Percentiles rank a stretch among this genome's conserved stretches.
phyloP scores from a whole-genome alignment of 2,888 invertebrate species.

The Smittia aterrima region DNA sequence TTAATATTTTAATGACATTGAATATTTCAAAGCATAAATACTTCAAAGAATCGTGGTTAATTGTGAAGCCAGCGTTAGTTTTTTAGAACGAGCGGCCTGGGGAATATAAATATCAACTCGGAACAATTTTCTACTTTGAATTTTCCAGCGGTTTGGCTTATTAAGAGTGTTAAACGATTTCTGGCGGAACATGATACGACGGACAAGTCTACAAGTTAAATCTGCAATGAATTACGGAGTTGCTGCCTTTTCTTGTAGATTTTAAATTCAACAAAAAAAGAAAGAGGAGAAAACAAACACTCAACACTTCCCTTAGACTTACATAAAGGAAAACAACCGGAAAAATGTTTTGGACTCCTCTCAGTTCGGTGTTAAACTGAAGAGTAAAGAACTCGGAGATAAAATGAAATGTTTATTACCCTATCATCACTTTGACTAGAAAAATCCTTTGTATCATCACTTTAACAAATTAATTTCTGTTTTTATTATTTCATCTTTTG shows the following conservation, averaged over 20 bases:
- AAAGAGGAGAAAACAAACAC: background rate
- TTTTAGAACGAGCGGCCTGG: too few species aligned
- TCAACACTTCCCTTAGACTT: background rate
- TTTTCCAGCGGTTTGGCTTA: too few species aligned
- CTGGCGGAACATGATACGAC: too few species aligned
- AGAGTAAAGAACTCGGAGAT: background rate
- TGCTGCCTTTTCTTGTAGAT: background rate
- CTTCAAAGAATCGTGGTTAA: too few species aligned
- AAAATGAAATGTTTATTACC: conserved; percentile 3
- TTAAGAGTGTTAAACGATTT: too few species aligned
- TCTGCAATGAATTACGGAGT: background rate
- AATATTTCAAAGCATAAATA: background rate
- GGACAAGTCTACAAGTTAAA: too few species aligned
- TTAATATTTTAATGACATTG: conserved; percentile 20
- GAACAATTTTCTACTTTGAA: too few species aligned
- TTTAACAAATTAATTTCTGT: background rate
- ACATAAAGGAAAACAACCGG: background rate
- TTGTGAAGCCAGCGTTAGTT: too few species aligned
- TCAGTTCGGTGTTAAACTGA: background rate
- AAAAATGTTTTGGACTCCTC: conserved; percentile 5
- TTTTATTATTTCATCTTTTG: too few species aligned
- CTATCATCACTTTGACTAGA: conserved; percentile 7
- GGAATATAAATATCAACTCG: too few species aligned
- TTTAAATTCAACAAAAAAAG: background rate
- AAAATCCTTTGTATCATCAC: background rate